phyloP scores from a whole-genome alignment of 1,140 invertebrate species.

The Ceratina japonica region DNA sequence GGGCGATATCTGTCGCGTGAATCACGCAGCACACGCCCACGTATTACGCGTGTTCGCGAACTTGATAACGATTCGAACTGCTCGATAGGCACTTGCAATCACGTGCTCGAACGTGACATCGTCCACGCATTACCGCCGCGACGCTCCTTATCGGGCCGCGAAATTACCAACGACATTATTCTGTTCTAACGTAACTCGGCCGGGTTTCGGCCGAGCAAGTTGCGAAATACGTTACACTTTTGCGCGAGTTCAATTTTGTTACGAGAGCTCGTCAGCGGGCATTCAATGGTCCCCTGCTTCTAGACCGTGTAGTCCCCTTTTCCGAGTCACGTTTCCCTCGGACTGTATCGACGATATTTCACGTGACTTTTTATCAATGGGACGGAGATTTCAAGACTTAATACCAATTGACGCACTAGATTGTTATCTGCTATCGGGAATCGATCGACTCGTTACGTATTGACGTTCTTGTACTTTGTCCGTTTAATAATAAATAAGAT shows the following conservation, averaged over 20 bases:
- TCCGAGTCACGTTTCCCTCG: not conserved
- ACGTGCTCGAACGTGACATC: no score
- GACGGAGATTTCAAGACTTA: not conserved
- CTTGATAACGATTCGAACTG: slow-evolving; percentile 13
- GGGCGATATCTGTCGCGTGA: not conserved
- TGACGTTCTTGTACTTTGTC: no score
- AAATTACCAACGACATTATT: not conserved
- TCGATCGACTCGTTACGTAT: no score
- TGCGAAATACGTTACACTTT: not conserved
- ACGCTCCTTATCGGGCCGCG: no score
- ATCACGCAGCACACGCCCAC: not conserved
- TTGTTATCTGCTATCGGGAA: not conserved
- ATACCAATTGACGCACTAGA: not conserved
- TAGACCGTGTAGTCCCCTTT: not conserved
- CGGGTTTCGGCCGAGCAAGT: no score
- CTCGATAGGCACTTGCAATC: not conserved
- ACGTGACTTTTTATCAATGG: not conserved
- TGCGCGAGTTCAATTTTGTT: slow-evolving; percentile 2
- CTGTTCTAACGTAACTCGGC: not conserved
- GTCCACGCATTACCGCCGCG: not conserved
- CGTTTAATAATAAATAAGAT: no score
- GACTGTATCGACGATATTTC: not conserved
- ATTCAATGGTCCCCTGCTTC: slow-evolving; percentile 3
- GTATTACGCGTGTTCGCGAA: not conserved
- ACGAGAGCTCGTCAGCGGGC: slow-evolving; percentile 1